phyloP scores from a whole-genome alignment of 2,888 invertebrate genomes.

The Cinara cedri region DNA sequence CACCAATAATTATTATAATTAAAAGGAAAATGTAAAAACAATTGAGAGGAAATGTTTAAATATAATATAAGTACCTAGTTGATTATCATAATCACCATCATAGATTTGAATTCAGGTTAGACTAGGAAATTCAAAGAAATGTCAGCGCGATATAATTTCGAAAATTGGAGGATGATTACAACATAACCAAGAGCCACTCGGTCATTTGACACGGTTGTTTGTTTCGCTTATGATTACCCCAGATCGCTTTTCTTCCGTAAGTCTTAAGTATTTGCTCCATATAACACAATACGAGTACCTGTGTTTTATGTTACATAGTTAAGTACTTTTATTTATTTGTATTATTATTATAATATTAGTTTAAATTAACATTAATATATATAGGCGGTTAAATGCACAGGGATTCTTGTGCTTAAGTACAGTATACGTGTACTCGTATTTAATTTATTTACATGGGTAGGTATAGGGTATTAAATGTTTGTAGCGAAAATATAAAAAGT shows the following conservation, averaged over 20 bases:
- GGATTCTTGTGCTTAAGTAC: neutral
- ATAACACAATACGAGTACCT: constrained; percentile 43
- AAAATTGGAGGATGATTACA: constrained; percentile 51
- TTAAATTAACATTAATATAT: constrained; percentile 5
- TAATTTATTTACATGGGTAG: neutral
- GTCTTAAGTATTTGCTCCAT: constrained; percentile 51
- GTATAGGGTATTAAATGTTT: too few relatives aligned
- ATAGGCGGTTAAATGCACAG: neutral
- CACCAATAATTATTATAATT: neutral
- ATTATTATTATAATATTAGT: neutral
- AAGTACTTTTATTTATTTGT: neutral
- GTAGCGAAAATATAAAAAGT: too few relatives aligned
- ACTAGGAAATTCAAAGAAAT: constrained; percentile 39
- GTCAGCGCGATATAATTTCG: constrained; percentile 38
- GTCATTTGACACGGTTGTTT: constrained; percentile 54
- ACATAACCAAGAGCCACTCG: constrained; percentile 44
- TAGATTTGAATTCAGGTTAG: constrained; percentile 41
- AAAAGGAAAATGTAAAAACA: neutral
- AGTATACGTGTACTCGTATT: neutral
- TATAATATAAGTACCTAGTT: neutral
- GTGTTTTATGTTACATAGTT: neutral
- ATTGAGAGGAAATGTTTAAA: neutral
- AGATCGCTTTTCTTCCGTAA: constrained; percentile 56
- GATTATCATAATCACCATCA: constrained; percentile 5
- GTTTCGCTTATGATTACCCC: constrained; percentile 52